phyloP scores from a whole-genome alignment of 2,113 vertebrate genomes.

The Pycnonotus jocosus region DNA sequence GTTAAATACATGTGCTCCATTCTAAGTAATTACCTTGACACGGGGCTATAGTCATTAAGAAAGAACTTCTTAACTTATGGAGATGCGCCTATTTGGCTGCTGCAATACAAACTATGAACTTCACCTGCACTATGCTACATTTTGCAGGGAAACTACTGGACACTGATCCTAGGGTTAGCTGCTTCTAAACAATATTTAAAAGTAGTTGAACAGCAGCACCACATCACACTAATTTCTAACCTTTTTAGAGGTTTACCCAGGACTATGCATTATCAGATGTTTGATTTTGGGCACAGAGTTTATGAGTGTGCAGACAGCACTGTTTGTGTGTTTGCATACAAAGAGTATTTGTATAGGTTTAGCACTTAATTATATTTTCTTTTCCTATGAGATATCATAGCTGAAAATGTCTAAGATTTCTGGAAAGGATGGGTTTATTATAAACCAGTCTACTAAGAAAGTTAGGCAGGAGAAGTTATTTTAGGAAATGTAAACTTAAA shows the following conservation, averaged over 20 bases:
- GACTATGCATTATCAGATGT: neutral
- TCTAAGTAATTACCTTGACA: neutral
- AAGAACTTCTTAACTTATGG: conserved; percentile 8
- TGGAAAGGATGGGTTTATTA: conserved; percentile 46
- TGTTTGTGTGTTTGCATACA: neutral
- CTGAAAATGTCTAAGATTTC: conserved; percentile 50
- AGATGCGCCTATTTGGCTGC: neutral
- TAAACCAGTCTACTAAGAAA: conserved; percentile 69
- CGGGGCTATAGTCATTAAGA: neutral
- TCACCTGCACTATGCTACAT: neutral
- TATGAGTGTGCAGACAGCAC: neutral
- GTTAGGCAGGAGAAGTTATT: conserved; percentile 53
- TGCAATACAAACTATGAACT: neutral
- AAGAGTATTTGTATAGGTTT: conserved; percentile 22
- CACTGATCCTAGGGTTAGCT: neutral
- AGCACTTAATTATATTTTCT: conserved; percentile 52
- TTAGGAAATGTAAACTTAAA: conserved; percentile 62
- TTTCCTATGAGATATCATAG: conserved; percentile 50
- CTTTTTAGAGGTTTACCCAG: conserved; percentile 29
- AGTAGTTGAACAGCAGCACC: conserved; percentile 16
- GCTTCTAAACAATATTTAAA: neutral
- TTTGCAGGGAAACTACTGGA: neutral
- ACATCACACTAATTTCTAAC: neutral
- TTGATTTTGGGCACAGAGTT: conserved; percentile 14
- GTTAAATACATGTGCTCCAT: neutral